Base-by-base conservation (phyloP, 2,888 invertebrate species). In the Nezara viridula region DNA sequence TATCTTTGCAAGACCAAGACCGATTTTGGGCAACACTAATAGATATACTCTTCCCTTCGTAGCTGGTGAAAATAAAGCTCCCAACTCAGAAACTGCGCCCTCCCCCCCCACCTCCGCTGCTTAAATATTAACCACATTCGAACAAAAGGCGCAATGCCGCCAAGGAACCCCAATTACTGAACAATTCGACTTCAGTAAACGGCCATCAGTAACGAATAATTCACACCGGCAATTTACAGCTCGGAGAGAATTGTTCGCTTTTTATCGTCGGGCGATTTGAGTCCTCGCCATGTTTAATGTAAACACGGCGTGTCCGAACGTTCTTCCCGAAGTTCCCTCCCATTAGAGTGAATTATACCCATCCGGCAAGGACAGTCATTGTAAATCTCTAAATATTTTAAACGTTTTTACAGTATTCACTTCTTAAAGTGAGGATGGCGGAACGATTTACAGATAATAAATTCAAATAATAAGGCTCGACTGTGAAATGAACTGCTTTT, bases 161-260 rank as follows among this genome's bases (percentile, higher is more conserved):
- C 77, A 44, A 77, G 77, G 77, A 40, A 24, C 73, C 40, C 24
- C 77, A 77, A 77, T 77, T 77, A 77, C 40, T 24, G 77, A 24
- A 37, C 37, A 40, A 77, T 44, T 77, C 9, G 77, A 40, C 77
- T 77, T 24, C 77, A 21, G 77, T 77, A 77, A 40, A 77, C 77
- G 40, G 24, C 40, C 24, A 77, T 77, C 40, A 40, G 24, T 24
- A 5, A 27, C 27, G 40, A 77, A 77, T 77, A 40, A 77, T 77
- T 77, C 77, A 77, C 7, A 21, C 77, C 24, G 40, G 40, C 40
- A 77, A 77, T 77, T 77, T 77, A 77, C 77, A 77, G 40, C 77
- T 77, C n/a, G 37, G 40, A 21, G 24, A 16, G 40, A 77, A 77
- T 77, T 77, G 37, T 24, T 60, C 27, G 60, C 60, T 60, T 60